These are phyloP conservation scores for Pandemis cinnamomeana DNA, from an alignment of 2,888 invertebrate species.

Conservation along the genomic window DNA sequence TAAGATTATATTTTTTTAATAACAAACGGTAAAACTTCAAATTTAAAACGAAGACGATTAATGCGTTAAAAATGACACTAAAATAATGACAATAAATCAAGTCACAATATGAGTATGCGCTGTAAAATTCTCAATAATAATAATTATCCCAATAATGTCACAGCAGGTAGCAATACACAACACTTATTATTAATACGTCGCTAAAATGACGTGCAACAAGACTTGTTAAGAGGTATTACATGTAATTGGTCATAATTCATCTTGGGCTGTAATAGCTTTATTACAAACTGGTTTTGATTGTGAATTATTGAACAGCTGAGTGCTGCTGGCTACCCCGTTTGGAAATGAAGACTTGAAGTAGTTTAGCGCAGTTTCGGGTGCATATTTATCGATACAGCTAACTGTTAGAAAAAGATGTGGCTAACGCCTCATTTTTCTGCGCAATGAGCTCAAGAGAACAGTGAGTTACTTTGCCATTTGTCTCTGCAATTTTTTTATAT, in stretches of 20 bases:
- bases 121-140: neutral
- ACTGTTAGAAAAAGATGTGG: no score
- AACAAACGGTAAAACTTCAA: no score
- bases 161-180: conserved; percentile 5
- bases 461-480: no score
- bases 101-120: neutral
- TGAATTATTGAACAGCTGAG: conserved; percentile 14
- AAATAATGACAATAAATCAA: neutral
- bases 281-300: conserved; percentile 32
- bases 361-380: neutral
- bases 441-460: no score
- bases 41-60: no score
- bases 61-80: no score
- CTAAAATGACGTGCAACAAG: conserved; percentile 24
- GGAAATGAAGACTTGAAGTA: neutral
- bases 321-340: neutral
- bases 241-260: conserved; percentile 39
- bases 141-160: neutral
- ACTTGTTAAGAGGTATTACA: conserved; percentile 24
- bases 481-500: no score
- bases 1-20: no score
- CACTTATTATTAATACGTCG: conserved; percentile 1
- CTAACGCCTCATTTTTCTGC: no score
- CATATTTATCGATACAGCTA: no score
- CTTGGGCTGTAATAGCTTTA: conserved; percentile 29